Evolutionary conservation across 1,140 invertebrate species (phyloP), one percentile per base, ranked within the genome.

Genomic region (Eupristina koningsbergeri): DNA sequence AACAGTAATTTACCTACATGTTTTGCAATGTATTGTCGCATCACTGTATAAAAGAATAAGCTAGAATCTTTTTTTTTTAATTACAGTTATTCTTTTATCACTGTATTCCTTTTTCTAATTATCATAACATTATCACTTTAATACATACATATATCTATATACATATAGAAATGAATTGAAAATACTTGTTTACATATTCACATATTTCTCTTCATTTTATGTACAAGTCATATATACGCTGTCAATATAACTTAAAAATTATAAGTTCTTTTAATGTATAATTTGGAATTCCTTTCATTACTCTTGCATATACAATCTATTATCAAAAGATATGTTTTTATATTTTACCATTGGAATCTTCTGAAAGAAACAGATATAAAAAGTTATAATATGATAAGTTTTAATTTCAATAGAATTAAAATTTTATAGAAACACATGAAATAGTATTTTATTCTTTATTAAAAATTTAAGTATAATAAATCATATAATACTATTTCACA

Each of bases 141-240:
- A 26, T n/a, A 15, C 17, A 29, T 45, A 7, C 41, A 45, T 53
- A 19, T 36, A 41, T n/a, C n/a, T n/a, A n/a, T n/a, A n/a, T n/a
- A n/a, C n/a, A n/a, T 77, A 41, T 58, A 64, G 39, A 61, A 67
- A 58, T 19, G 39, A 71, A 58, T 58, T 6, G 36, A 36, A 81
- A 36, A 53, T 53, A 63, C 41, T 73, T 74, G 34, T 74, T 74
- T 81, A 81, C 73, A 82, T 82, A 76, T 76, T 76, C 74, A 82
- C 81, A 76, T 8, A 73, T 31, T 19, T 19, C 22, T 75, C 19
- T 50, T 67, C 29, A 75, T 41, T 41, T 17, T 81, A 81, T 81
- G 2, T 81, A 81, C 80, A 81, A 75, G 47, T 75, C 75, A 74
- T 53, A 63, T 19, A 67, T 79, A 81, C 11, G 34, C n/a, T 77